These are phyloP conservation scores for Hydrolagus colliei DNA, from an alignment of 2,797 vertebrate genomes.

Conservation along the genomic window DNA sequence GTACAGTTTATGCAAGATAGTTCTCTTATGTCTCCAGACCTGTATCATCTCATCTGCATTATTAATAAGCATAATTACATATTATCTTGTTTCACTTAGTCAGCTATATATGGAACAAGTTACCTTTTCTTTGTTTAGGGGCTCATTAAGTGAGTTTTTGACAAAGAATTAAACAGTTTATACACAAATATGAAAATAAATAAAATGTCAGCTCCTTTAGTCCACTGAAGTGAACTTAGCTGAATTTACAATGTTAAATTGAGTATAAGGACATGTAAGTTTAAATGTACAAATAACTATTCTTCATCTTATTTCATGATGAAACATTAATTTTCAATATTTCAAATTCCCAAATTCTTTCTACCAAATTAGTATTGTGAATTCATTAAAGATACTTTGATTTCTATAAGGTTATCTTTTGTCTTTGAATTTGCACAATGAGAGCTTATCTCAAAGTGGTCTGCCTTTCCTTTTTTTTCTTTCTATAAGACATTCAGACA, in stretches of 20 bases:
- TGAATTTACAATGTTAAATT: background rate
- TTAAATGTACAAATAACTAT: background rate
- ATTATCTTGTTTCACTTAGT: background rate
- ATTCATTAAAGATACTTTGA: background rate
- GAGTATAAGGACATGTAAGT: background rate
- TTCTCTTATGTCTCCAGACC: background rate
- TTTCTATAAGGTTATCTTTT: background rate
- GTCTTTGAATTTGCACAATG: background rate
- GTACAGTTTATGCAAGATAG: constrained; percentile 33
- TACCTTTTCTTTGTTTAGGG: background rate
- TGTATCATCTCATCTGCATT: background rate
- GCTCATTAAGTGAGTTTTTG: background rate
- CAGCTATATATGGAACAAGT: background rate
- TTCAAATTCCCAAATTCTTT: background rate
- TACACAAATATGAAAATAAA: background rate
- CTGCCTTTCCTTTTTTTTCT: no score
- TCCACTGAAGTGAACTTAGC: background rate
- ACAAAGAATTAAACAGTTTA: background rate
- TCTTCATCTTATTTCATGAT: background rate
- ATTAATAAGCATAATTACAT: background rate
- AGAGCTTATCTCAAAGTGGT: no score
- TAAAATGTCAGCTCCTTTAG: background rate
- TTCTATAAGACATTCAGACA: no score
- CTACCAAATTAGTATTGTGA: background rate
- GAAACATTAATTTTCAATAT: background rate